Percentiles rank a stretch among this genome's conserved stretches.
These are phyloP conservation scores for Morinoia aosen DNA, from an alignment of 2,888 invertebrate genomes.

Conservation along the genomic window DNA sequence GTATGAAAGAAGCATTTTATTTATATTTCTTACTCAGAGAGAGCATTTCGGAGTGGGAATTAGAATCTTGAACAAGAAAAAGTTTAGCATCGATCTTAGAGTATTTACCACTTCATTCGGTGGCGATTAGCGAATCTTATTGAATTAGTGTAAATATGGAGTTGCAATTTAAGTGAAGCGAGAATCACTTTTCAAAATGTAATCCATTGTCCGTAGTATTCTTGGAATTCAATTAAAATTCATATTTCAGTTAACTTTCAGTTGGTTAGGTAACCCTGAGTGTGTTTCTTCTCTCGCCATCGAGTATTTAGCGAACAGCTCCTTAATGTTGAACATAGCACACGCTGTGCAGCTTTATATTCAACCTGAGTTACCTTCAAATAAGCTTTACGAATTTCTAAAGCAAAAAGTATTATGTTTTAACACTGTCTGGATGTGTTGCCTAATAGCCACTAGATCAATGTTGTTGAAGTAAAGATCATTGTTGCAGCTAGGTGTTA, in stretches of 20 bases:
- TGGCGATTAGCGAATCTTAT: neutral
- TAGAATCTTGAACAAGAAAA: neutral
- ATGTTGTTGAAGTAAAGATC: no score
- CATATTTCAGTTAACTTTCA: neutral
- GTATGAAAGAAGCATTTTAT: neutral
- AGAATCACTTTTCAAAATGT: neutral
- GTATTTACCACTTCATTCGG: neutral
- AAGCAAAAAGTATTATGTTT: no score
- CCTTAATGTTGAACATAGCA: neutral
- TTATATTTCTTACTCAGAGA: neutral
- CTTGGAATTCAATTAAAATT: neutral
- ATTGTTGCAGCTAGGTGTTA: no score
- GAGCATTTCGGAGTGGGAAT: neutral
- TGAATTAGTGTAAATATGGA: neutral
- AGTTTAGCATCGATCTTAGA: neutral
- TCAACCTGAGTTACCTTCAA: no score
- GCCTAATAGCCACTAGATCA: no score
- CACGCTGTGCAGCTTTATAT: no score
- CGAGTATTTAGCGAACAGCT: neutral
- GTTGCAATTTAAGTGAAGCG: neutral
- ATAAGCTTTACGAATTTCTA: no score
- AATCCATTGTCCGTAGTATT: neutral
- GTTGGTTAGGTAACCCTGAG: neutral
- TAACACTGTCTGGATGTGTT: no score
- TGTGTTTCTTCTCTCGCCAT: neutral